These are phyloP conservation scores for Orthosia incerta DNA, from an alignment of 2,888 invertebrate species.

Conservation along the genomic window DNA sequence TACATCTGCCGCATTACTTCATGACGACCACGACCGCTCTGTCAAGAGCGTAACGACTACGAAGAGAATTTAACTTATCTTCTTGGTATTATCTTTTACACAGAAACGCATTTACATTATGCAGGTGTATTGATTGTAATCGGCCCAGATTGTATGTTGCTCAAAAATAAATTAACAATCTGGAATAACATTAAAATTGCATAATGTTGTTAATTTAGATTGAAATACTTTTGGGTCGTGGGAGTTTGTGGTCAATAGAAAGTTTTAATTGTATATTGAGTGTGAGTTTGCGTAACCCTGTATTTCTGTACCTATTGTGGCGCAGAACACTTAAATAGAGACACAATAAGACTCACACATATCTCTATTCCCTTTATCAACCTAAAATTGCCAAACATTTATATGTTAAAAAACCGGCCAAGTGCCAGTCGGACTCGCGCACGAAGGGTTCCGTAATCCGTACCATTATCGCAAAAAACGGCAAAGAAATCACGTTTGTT, in stretches of 20 bases:
- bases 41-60: no score
- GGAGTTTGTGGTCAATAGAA: conserved; percentile 22
- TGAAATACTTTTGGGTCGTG: conserved; percentile 22
- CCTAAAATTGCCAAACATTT: no score
- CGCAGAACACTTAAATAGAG: no score
- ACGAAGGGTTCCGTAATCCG: no score
- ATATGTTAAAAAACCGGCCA: no score
- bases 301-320: not conserved
- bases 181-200: conserved; percentile 2
- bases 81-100: conserved; percentile 26
- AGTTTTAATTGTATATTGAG: conserved; percentile 25
- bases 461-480: no score
- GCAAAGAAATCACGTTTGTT: no score
- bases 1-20: no score
- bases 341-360: no score
- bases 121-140: conserved; percentile 11
- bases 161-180: conserved; percentile 1
- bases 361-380: no score
- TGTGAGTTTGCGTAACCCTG: conserved; percentile 5
- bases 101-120: not conserved
- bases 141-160: not conserved
- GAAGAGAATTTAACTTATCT: not conserved
- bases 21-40: no score
- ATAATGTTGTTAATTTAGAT: conserved; percentile 29
- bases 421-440: no score